Conservation (phyloP, 2,888 invertebrate genomes). For the Gari tellinella region DNA sequence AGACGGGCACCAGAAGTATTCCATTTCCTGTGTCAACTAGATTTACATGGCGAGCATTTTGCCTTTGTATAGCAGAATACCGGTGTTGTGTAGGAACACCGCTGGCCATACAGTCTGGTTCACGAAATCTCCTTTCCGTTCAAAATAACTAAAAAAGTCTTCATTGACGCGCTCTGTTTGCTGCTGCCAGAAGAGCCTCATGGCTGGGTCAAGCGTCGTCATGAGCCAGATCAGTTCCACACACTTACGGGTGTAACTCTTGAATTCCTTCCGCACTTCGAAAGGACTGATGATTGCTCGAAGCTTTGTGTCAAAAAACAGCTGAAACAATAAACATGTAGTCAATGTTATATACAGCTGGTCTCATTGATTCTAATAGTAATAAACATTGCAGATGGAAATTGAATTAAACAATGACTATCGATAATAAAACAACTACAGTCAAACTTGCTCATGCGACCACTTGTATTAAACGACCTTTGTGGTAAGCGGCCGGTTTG, state of each 20-base stretch:
- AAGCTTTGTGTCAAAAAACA: slow-evolving; percentile 54
- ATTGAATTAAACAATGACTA: no score
- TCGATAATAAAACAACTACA: no score
- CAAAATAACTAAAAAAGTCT: slow-evolving; percentile 52
- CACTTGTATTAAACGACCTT: no score
- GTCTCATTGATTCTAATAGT: no score
- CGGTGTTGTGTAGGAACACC: slow-evolving; percentile 52
- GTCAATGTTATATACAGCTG: no score
- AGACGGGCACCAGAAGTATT: no score
- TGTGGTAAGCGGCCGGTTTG: no score
- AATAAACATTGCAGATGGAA: no score
- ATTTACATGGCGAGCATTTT: slow-evolving; percentile 39
- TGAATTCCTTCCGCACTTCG: slow-evolving; percentile 35
- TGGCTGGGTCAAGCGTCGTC: slow-evolving; percentile 48
- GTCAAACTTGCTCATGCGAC: no score
- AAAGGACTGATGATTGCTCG: slow-evolving; percentile 42
- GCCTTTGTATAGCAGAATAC: slow-evolving; percentile 45
- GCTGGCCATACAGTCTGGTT: slow-evolving; percentile 61
- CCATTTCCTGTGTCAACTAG: neutral
- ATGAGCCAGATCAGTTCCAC: slow-evolving; percentile 55
- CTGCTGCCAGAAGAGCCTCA: slow-evolving; percentile 55
- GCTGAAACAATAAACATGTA: no score
- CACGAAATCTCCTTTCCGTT: slow-evolving; percentile 49
- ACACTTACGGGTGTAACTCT: slow-evolving; percentile 35
- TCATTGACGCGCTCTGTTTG: slow-evolving; percentile 43